Evolutionary conservation across 2,888 invertebrate genomes (phyloP).

Genomic region (Pilophorus perplexus): DNA sequence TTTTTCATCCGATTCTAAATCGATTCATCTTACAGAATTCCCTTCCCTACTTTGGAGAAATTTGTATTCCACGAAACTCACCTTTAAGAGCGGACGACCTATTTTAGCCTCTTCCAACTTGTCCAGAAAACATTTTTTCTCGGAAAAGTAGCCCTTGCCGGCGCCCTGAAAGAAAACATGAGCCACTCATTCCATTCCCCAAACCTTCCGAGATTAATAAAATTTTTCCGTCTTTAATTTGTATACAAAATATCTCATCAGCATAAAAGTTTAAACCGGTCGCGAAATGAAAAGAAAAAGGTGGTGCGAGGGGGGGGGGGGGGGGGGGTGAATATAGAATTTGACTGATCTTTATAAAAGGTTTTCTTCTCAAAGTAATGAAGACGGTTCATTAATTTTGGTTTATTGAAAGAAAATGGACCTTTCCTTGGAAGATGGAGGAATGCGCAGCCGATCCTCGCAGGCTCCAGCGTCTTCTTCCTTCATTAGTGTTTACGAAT

Average conservation of each 20-base stretch:
- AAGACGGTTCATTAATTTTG: slow-evolving; percentile 9
- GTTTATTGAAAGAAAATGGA: slow-evolving; percentile 12
- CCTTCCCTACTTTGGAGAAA: too few relatives aligned
- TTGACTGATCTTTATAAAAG: slow-evolving; percentile 6
- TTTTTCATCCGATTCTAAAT: too few relatives aligned
- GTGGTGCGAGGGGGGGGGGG: too few relatives aligned
- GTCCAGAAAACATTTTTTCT: too few relatives aligned
- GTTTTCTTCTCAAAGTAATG: background rate
- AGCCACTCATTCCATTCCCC: too few relatives aligned
- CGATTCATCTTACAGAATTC: too few relatives aligned
- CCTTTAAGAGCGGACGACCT: too few relatives aligned
- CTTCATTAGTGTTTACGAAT: slow-evolving; percentile 19
- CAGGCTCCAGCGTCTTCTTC: background rate
- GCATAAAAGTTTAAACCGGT: slow-evolving; percentile 2
- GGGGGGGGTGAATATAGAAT: background rate
- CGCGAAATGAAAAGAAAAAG: too few relatives aligned
- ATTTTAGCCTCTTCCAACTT: too few relatives aligned
- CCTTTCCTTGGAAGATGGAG: background rate
- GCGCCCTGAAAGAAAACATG: too few relatives aligned
- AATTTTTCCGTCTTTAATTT: background rate
- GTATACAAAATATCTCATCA: slow-evolving; percentile 10
- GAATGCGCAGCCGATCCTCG: background rate
- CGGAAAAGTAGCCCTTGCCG: too few relatives aligned
- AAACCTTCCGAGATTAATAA: background rate
- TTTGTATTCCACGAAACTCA: too few relatives aligned